Evolutionary conservation across 2,797 vertebrate species (phyloP), one percentile per base, ranked within the genome.

Genomic region (Gallinago nigripennis): DNA sequence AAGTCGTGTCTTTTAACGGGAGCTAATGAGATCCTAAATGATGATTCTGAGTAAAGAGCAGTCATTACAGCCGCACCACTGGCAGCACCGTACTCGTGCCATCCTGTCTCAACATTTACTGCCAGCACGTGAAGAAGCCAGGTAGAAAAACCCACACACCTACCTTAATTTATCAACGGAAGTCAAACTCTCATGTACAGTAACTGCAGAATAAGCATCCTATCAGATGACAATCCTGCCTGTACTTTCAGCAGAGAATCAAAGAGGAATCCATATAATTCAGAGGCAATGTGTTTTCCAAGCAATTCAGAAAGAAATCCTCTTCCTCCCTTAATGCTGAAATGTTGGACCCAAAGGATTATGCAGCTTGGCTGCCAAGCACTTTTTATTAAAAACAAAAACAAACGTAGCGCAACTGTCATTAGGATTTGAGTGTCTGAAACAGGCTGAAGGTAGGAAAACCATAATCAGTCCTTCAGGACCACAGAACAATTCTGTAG

Each of bases 391-490:
- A 60, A 72, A 79, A 95, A 61, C 37, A 91, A 91, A 93, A 90
- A 2, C 70, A 94, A 92, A 82, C 6, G 6, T 39, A 84, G 46
- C 51, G 60, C 43, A 73, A 53, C 73, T 82, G 77, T 70, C 88
- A 77, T 92, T 90, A 92, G 66, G 56, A 93, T 93, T 63, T 92
- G 73, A 93, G 86, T 76, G 56, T 41, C 71, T 95, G 75, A 95
- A 92, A 45, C 16, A 72, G 60, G 39, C 73, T 92, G 92, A 86
- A 93, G 30, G 75, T 63, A 88, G 63, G 28, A 90, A 91, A 95
- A 83, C n/a, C 63, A 23, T 77, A 96, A 94, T 92, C 80, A 90
- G 92, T 94, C 94, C 93, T 95, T 84, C 81, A 94, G 95, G 95
- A 93, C 83, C 78, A 73, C 35, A 64, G 72, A 94, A 92, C 80